Conservation (phyloP, 1,140 invertebrate species). For the Heliothis subflexa region DNA sequence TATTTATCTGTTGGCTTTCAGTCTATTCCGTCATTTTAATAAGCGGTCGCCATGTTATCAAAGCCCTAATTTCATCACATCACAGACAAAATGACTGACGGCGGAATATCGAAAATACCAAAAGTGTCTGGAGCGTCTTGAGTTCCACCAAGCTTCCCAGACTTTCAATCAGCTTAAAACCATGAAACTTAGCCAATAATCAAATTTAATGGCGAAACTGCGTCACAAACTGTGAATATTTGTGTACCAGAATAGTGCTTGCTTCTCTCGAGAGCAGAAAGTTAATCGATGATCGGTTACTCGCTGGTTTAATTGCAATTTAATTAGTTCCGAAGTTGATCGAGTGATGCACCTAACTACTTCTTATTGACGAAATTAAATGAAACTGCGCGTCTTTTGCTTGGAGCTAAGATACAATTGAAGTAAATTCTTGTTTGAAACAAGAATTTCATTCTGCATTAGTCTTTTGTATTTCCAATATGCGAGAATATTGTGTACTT, state of each 20-base stretch:
- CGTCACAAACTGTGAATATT: slow-evolving; percentile 29
- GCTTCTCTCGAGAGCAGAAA: slow-evolving; percentile 3
- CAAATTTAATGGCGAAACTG: slow-evolving; percentile 11
- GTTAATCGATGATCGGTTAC: slow-evolving; percentile 3
- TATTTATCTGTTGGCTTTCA: not conserved
- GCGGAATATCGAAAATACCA: slow-evolving; percentile 5
- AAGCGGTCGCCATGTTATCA: not conserved
- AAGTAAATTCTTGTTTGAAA: too few relatives aligned
- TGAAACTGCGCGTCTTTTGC: not conserved
- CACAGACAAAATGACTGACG: not conserved
- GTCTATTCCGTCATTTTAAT: slow-evolving; percentile 15
- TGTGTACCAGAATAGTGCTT: slow-evolving; percentile 10
- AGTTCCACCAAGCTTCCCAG: not conserved
- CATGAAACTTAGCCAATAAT: slow-evolving; percentile 12
- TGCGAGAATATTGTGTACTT: too few relatives aligned
- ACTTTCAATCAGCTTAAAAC: slow-evolving; percentile 1
- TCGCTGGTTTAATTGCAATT: slow-evolving; percentile 5
- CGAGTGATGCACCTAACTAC: slow-evolving; percentile 2
- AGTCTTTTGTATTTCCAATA: too few relatives aligned
- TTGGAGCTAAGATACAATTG: not conserved
- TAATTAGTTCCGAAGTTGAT: slow-evolving; percentile 13
- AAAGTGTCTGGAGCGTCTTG: not conserved
- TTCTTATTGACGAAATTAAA: not conserved
- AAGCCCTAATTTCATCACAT: not conserved
- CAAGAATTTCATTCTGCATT: too few relatives aligned